Evolutionary conservation across 2,797 vertebrate genomes (phyloP).

Genomic region (Peromyscus nudipes): DNA sequence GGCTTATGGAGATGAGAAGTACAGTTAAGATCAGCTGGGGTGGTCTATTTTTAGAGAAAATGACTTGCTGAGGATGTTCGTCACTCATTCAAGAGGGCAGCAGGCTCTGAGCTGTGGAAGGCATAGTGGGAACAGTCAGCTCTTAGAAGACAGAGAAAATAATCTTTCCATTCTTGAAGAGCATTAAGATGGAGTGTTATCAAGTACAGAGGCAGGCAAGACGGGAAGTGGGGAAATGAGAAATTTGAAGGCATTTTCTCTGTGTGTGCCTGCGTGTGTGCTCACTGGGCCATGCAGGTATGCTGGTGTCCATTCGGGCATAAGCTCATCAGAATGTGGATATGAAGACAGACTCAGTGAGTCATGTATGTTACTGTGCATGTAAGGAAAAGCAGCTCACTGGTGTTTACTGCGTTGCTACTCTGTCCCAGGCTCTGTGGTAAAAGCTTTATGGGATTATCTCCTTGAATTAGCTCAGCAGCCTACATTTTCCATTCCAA

Average conservation of each 20-base stretch:
- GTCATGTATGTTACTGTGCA: background rate
- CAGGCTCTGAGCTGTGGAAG: conserved; percentile 32
- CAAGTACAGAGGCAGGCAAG: background rate
- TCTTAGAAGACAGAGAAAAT: conserved; percentile 60
- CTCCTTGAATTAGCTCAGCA: conserved; percentile 36
- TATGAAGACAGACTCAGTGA: background rate
- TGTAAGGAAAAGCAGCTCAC: background rate
- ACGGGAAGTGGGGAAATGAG: background rate
- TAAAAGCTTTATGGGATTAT: conserved; percentile 47
- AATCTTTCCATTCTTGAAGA: conserved; percentile 72
- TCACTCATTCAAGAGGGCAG: conserved; percentile 67
- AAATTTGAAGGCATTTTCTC: conserved; percentile 2
- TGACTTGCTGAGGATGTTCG: conserved; percentile 64
- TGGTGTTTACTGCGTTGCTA: background rate
- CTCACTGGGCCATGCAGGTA: background rate
- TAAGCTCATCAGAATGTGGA: background rate
- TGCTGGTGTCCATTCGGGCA: background rate
- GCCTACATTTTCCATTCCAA: conserved; percentile 39
- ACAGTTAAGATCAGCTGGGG: conserved; percentile 40
- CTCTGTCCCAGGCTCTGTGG: background rate
- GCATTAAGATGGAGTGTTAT: conserved; percentile 50
- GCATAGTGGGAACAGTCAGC: conserved; percentile 17
- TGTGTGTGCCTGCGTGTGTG: background rate
- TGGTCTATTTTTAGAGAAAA: conserved; percentile 77
- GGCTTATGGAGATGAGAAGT: conserved; percentile 66